Base-by-base conservation (phyloP, 2,113 vertebrate genomes). In the Chaetops frenatus region DNA sequence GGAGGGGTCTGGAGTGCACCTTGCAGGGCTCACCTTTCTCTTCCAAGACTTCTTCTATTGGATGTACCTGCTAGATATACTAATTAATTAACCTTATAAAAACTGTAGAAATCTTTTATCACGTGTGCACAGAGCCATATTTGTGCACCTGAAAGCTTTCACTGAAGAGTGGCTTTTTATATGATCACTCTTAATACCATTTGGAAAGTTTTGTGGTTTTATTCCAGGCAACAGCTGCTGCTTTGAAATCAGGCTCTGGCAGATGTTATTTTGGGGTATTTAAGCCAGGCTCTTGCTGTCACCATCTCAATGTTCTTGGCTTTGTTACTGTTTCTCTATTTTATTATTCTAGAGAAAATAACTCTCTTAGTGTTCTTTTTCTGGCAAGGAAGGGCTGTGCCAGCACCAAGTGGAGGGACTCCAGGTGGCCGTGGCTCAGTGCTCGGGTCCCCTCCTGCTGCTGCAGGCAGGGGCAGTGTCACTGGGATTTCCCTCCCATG, bases 341-440 rank as follows among this genome's bases (percentile, higher is more conserved):
- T 90, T 80, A 86, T 91, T 94, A 91, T 85, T 90, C 89, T 73
- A 74, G 76, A 95, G 85, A 80, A 81, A 91, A 85, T 58, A 65
- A 77, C 79, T 60, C 78, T 66, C 54, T 44, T 36, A 47, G 54
- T 40, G 66, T 50, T 90, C 58, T 88, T 62, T 79, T 93, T 58
- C 47, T 77, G 87, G 81, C 85, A 31, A 5, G 28, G 56, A 57
- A 17, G 0, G 33, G 74, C 72, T 21, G 57, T 0, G 11, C 17
- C 81, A 73, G 62, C 74, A 36, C 28, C 0, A 3, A 23, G 62
- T 15, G 84, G 86, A 57, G 0, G 7, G 81, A 17, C 65, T 81
- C 61, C 81, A 80, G 92, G 85, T 67, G 79, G 67, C 35, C 9
- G 53, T 10, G 85, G 79, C 82, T 86, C 71, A 48, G 1, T 0